Conservation (phyloP, 2,888 invertebrate genomes). For the Lasioglossum marginatum region DNA sequence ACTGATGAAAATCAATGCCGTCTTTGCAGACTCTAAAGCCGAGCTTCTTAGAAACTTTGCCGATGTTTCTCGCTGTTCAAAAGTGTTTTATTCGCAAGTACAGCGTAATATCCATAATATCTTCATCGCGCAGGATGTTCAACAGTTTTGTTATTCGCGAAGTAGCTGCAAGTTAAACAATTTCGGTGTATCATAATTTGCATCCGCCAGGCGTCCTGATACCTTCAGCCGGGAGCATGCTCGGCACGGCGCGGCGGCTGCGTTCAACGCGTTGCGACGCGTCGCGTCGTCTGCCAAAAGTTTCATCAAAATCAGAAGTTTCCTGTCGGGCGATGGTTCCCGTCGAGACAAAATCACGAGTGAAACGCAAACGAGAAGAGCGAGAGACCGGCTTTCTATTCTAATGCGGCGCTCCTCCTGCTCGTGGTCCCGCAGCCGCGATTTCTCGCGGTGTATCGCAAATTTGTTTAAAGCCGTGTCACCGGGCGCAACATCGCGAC, state of each 20-base stretch:
- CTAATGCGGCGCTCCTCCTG: neutral
- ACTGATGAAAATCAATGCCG: neutral
- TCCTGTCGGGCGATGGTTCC: neutral
- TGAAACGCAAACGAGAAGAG: neutral
- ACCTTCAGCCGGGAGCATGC: neutral
- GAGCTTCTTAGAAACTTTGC: neutral
- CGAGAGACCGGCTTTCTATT: neutral
- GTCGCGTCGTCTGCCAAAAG: slow-evolving; percentile 8
- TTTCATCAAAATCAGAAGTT: slow-evolving; percentile 13
- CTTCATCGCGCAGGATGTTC: neutral
- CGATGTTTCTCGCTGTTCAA: neutral
- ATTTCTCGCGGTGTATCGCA: slow-evolving; percentile 1
- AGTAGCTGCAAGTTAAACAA: neutral
- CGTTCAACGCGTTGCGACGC: neutral
- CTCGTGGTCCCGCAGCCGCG: neutral
- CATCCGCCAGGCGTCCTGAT: neutral
- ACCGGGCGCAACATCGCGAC: neutral
- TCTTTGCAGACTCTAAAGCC: neutral
- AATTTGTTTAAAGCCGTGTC: slow-evolving; percentile 24
- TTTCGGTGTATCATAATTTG: slow-evolving; percentile 3
- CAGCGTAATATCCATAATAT: neutral
- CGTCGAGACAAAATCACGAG: neutral
- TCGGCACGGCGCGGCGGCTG: neutral
- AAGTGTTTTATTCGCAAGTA: neutral
- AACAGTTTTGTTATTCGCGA: neutral